These are phyloP conservation scores for Hirudo medicinalis DNA, from an alignment of 1,140 invertebrate genomes.

Conservation along the genomic window DNA sequence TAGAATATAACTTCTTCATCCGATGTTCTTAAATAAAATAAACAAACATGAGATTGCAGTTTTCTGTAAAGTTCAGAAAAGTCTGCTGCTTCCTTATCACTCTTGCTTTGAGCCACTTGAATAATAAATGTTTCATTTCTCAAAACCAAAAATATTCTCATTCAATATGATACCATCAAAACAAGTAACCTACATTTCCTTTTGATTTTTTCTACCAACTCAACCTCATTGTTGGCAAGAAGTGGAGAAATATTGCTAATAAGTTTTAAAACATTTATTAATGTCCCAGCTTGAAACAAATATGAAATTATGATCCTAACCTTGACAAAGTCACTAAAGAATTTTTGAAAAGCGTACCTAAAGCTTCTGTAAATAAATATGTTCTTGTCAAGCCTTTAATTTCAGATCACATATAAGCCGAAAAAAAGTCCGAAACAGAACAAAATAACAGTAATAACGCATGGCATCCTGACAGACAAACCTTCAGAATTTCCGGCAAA, in stretches of 20 bases:
- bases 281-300: too few species aligned
- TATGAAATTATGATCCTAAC: not conserved
- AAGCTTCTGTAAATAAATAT: constrained; percentile 12
- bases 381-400: not conserved
- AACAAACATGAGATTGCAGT: constrained; percentile 31
- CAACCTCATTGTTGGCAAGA: constrained; percentile 34
- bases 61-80: constrained; percentile 35
- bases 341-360: constrained; percentile 24
- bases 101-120: constrained; percentile 33
- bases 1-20: not conserved
- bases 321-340: constrained; percentile 16
- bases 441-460: too few species aligned
- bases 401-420: too few species aligned
- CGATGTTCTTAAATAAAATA: constrained; percentile 3
- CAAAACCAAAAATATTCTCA: too few species aligned
- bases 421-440: too few species aligned
- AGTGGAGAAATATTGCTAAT: constrained; percentile 15
- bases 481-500: too few species aligned
- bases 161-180: not conserved
- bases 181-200: constrained; percentile 30
- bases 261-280: not conserved
- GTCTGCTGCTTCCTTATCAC: constrained; percentile 32
- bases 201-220: constrained; percentile 35
- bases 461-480: too few species aligned
- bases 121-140: not conserved